These are phyloP conservation scores for Sphaeridia pumilis DNA, from an alignment of 2,888 invertebrate species.

Conservation along the genomic window DNA sequence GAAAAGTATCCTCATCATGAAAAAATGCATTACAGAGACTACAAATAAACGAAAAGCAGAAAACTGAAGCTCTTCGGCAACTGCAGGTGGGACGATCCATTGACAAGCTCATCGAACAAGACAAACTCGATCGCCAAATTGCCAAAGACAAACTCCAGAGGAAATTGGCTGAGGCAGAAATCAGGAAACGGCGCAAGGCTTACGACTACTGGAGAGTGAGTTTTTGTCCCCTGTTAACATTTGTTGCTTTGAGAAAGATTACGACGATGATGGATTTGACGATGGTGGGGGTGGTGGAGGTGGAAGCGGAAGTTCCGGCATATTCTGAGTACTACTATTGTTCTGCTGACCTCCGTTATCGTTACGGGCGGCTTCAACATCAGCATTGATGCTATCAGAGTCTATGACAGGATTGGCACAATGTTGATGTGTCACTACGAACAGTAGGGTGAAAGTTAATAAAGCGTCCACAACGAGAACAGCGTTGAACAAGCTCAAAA, in stretches of 20 bases:
- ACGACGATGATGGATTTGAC: background rate
- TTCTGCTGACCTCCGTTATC: too few species aligned
- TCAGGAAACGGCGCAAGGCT: conserved; percentile 26
- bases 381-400: too few species aligned
- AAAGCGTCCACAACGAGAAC: conserved; percentile 10
- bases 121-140: conserved; percentile 23
- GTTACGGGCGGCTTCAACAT: too few species aligned
- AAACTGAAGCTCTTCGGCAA: conserved; percentile 33
- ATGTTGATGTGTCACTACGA: conserved; percentile 1
- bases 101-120: conserved; percentile 33
- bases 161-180: conserved; percentile 33
- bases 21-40: conserved; percentile 24
- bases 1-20: too few species aligned
- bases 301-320: background rate
- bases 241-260: too few species aligned
- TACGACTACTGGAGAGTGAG: conserved; percentile 31
- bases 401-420: too few species aligned
- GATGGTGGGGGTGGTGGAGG: background rate
- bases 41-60: conserved; percentile 29
- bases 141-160: conserved; percentile 28
- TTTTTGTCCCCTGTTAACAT: background rate
- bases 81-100: conserved; percentile 34
- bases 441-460: conserved; percentile 2
- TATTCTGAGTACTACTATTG: too few species aligned
- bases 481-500: conserved; percentile 8